phyloP scores from a whole-genome alignment of 2,797 vertebrate species.

The Acrocephalus scirpaceus region DNA sequence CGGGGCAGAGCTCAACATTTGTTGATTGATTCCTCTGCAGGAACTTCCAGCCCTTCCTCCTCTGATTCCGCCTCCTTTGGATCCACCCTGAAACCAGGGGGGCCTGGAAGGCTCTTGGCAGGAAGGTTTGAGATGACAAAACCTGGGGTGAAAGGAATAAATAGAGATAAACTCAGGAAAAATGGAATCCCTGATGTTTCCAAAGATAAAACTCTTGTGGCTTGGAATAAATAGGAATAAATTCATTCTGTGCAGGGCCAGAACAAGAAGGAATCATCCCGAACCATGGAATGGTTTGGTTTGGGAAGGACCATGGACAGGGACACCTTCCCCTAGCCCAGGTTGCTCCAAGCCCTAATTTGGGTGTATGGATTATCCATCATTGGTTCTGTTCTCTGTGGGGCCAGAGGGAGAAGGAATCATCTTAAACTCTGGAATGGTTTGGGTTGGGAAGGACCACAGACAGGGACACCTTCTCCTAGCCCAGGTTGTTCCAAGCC shows the following conservation, averaged over 20 bases:
- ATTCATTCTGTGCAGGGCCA: not conserved
- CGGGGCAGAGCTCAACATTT: not conserved
- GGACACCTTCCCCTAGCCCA: not conserved
- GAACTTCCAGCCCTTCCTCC: not conserved
- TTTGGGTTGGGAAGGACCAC: not conserved
- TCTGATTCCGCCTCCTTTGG: not conserved
- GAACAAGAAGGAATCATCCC: rapidly evolving
- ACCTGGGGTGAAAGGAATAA: not conserved
- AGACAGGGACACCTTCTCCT: not conserved
- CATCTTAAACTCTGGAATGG: not conserved
- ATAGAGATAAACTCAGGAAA: not conserved
- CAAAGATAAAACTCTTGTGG: not conserved
- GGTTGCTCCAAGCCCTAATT: not conserved
- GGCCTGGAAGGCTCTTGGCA: not conserved
- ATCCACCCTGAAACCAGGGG: not conserved
- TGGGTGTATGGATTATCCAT: not conserved
- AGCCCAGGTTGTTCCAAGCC: not conserved
- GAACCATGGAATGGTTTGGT: not conserved
- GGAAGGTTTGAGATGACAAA: not conserved
- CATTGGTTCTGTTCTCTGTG: not conserved
- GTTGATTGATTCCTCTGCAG: not conserved
- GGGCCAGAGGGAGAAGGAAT: rapidly evolving
- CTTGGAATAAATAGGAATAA: not conserved
- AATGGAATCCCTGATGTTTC: not conserved
- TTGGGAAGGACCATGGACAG: not conserved